Evolutionary conservation across 2,888 invertebrate species (phyloP), one percentile per base, ranked within the genome.

Genomic region (Rhaphigaster nebulosa): DNA sequence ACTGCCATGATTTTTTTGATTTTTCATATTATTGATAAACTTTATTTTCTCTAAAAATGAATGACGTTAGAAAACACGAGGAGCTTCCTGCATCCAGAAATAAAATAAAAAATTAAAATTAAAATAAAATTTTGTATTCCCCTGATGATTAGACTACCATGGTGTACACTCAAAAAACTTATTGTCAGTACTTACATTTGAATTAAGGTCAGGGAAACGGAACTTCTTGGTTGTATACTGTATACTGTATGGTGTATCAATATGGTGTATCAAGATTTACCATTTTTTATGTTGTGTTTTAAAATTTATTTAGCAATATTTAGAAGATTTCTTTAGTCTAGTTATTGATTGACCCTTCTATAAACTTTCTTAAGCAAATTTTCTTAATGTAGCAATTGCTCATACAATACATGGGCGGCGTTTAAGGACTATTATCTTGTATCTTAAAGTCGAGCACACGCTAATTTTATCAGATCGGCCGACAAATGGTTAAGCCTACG

Each of bases 351-450:
- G 29, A 65, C 29, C 1, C 15, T 65, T 29, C 65, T 29, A 0
- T 29, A 26, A 23, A 38, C 34, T 76, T 5, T 20, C 6, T 38
- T 29, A 5, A 76, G 38, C 38, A 38, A 76, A 20, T 76, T 76
- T 76, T 76, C 38, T 38, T 3, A 18, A 20, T 38, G 38, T 23
- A 6, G 6, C 38, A 76, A 20, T 38, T 38, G 70, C 23, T 38
- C 38, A 29, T 76, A 76, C 70, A 5, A 38, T 38, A 76, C 70
- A 38, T 20, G 70, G 70, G 38, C 10, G 15, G 70, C 20, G 20
- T 76, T 76, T 76, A 76, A 76, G 70, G 23, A 76, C 70, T 20
- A 38, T 76, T 76, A 76, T 76, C 34, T 76, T 76, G 34, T 76
- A 76, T 38, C 70, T 76, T 6, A 29, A 76, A 38, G 70, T 38